phyloP scores from a whole-genome alignment of 2,113 vertebrate genomes.

The Pavo muticus region DNA sequence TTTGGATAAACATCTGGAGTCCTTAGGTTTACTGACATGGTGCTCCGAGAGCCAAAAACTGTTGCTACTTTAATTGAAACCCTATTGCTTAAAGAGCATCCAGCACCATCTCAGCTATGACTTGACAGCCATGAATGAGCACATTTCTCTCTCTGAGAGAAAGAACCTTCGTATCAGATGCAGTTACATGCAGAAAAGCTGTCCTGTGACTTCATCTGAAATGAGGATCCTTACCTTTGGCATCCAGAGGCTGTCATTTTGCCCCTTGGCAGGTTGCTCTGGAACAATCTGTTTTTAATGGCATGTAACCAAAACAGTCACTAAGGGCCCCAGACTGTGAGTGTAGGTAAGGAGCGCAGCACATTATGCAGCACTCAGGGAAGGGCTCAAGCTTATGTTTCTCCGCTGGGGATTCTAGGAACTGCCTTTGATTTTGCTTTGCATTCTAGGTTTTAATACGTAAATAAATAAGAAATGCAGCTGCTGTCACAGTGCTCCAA shows the following conservation, averaged over 20 bases:
- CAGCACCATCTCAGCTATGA: background rate
- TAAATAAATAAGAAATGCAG: background rate
- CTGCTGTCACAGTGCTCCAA: background rate
- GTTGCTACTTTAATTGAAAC: background rate
- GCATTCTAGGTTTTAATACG: background rate
- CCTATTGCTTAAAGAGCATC: background rate
- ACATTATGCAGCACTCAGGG: background rate
- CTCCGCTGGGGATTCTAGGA: background rate
- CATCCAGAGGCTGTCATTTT: background rate
- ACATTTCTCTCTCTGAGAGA: background rate
- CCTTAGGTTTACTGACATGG: background rate
- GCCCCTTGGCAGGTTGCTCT: conserved; percentile 2
- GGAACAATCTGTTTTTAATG: background rate
- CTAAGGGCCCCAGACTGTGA: background rate
- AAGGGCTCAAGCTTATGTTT: background rate
- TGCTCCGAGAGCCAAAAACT: conserved; percentile 8
- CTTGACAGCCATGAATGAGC: background rate
- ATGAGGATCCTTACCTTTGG: background rate
- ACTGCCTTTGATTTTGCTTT: conserved; percentile 23
- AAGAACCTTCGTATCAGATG: background rate
- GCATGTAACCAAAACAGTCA: background rate
- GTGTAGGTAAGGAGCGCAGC: background rate
- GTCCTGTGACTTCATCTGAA: background rate
- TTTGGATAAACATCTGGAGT: conserved; percentile 31
- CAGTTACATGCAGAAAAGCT: background rate